Base-by-base conservation (phyloP, 2,797 vertebrate genomes). In the Enteromius afrohamiltoni region DNA sequence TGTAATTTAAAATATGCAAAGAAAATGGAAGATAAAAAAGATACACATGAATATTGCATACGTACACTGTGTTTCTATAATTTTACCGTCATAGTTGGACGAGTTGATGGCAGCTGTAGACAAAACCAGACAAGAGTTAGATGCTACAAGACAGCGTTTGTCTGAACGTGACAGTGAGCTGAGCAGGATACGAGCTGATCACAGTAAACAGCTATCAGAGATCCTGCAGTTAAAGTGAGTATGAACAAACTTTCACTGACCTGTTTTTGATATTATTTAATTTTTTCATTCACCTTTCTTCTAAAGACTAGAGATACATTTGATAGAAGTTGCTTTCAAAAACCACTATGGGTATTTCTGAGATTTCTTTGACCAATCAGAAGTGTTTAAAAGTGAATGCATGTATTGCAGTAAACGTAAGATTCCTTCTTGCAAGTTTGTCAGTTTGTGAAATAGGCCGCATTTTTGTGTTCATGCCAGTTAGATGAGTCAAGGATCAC, bases 151-250 rank as follows among this genome's bases (percentile, higher is more conserved):
- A 92, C 93, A 96, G 19, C 96, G 96, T 47, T 95, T 99, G 87
- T 96, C 96, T 10, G 98, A 99, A 55, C 93, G 96, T 79, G 97
- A 99, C 83, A 94, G 95, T 31, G 96, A 98, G 89, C 92, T 99
- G 84, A 95, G 92, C 87, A 96, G 94, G 86, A 93, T 98, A 84
- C 94, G 95, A 31, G 95, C 96, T 83, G 97, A 99, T 77, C 88
- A 96, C 86, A 95, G 97, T 87, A 97, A 97, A 86, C 97, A 99
- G 92, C 95, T 98, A 58, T 96, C 98, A 90, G 97, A 99, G 92
- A 97, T 99, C 85, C 93, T 98, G 84, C 97, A 98, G 93, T 97
- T 98, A 96, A 98, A 99, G 97, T 99, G 91, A 97, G 98, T 95
- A 10, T 3, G 7, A 49, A 29, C 26, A 51, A 49, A 11, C 42